A percentile compares a stretch with the other conserved stretches of the same genome.
phyloP scores from a whole-genome alignment of 2,113 vertebrate genomes.

The Mobula birostris region DNA sequence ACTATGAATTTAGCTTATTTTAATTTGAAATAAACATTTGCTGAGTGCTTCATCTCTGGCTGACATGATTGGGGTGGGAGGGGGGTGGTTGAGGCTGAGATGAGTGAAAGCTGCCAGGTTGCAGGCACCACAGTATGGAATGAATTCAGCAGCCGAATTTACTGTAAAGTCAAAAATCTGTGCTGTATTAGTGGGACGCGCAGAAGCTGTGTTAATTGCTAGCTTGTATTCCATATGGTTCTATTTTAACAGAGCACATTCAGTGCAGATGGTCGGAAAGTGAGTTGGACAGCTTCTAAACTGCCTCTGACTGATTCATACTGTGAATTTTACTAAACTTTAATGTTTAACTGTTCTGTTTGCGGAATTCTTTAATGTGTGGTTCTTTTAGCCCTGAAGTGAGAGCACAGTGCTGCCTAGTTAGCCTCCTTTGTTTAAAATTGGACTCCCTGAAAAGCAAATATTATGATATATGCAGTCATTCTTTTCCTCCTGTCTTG shows the following conservation, averaged over 20 bases:
- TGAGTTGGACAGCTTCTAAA: slow-evolving; percentile 69
- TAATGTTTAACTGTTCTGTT: slow-evolving; percentile 60
- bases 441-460: slow-evolving; percentile 53
- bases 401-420: slow-evolving; percentile 61
- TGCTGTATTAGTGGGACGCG: slow-evolving; percentile 72
- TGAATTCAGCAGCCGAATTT: slow-evolving; percentile 80
- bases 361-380: slow-evolving; percentile 60
- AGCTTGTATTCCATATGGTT: slow-evolving; percentile 93
- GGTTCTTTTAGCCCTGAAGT: slow-evolving; percentile 65
- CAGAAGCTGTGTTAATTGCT: slow-evolving; percentile 86
- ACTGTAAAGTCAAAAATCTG: slow-evolving; percentile 79
- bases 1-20: slow-evolving; percentile 27
- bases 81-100: slow-evolving; percentile 53
- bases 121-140: slow-evolving; percentile 71
- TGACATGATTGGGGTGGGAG: not conserved
- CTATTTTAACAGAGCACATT: slow-evolving; percentile 91
- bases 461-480: slow-evolving; percentile 52
- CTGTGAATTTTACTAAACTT: slow-evolving; percentile 60
- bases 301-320: slow-evolving; percentile 70
- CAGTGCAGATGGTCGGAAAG: slow-evolving; percentile 88
- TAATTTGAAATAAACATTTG: slow-evolving; percentile 18
- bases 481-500: slow-evolving; percentile 55
- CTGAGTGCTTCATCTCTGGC: not conserved
- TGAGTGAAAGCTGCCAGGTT: slow-evolving; percentile 62
- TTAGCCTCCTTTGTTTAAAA: slow-evolving; percentile 54